Conservation (phyloP, 2,888 invertebrate species). For the Rotaria magnacalcarata region DNA sequence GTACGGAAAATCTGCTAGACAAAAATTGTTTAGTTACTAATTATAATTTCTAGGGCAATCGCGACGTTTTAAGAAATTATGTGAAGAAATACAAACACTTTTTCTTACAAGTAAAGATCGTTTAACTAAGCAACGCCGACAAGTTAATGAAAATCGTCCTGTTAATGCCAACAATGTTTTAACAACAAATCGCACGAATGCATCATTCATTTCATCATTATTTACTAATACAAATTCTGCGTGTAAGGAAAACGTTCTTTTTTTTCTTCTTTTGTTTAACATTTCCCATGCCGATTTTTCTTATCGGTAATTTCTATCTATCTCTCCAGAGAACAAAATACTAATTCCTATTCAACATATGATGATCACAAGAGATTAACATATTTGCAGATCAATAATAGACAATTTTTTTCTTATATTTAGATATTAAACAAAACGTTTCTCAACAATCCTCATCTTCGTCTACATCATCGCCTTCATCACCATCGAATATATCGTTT, state of each 20-base stretch:
- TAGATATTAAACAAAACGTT: background rate
- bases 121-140: slow-evolving; percentile 24
- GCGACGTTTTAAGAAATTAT: slow-evolving; percentile 84
- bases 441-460: background rate
- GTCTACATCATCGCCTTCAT: background rate
- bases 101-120: slow-evolving; percentile 51
- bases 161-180: background rate
- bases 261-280: background rate
- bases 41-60: slow-evolving; percentile 71
- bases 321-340: background rate
- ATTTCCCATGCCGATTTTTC: background rate
- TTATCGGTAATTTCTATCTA: slow-evolving; percentile 12
- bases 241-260: background rate
- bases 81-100: slow-evolving; percentile 79
- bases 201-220: slow-evolving; percentile 13
- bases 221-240: background rate
- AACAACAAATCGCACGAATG: background rate
- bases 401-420: background rate
- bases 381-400: background rate
- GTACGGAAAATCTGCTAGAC: slow-evolving; percentile 60
- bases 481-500: slow-evolving; percentile 14
- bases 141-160: background rate
- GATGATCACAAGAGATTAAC: slow-evolving; percentile 3
- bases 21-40: too few species aligned
- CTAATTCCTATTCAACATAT: background rate